These are phyloP conservation scores for Drosophila planitibia DNA, from an alignment of 2,888 invertebrate species.

Conservation along the genomic window DNA sequence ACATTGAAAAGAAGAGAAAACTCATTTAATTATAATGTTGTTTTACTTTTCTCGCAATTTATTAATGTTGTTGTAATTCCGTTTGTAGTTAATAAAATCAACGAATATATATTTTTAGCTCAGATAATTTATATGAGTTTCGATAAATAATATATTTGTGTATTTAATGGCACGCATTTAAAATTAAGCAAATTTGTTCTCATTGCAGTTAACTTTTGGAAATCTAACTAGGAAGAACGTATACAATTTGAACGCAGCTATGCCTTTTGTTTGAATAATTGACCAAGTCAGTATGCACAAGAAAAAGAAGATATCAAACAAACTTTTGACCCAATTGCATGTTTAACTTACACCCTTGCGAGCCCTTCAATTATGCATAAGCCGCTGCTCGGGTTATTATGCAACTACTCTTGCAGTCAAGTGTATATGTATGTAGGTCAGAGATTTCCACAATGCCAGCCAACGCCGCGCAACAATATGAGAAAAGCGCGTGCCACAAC, in stretches of 20 bases:
- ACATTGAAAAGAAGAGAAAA: not conserved
- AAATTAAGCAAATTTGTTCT: too few species aligned
- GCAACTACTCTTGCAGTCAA: constrained; percentile 47
- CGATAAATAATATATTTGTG: not conserved
- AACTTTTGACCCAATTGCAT: constrained; percentile 61
- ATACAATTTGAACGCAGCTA: not conserved
- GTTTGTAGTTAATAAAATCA: not conserved
- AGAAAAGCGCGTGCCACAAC: constrained; percentile 59
- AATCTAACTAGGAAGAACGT: not conserved
- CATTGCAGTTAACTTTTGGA: not conserved
- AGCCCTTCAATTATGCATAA: constrained; percentile 56
- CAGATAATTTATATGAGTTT: not conserved
- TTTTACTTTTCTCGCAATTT: not conserved
- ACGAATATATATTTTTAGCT: not conserved
- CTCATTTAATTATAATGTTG: too few species aligned
- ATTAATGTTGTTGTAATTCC: not conserved
- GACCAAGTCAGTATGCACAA: constrained; percentile 2
- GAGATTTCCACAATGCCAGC: constrained; percentile 51
- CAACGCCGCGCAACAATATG: constrained; percentile 20
- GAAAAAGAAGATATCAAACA: not conserved
- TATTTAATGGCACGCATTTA: not conserved
- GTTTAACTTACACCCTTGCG: constrained; percentile 26
- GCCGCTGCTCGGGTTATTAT: constrained; percentile 30
- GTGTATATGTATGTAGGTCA: constrained; percentile 19
- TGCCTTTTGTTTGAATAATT: not conserved